Base-by-base conservation (phyloP, 2,888 invertebrate species). In the Aquatica leii region DNA sequence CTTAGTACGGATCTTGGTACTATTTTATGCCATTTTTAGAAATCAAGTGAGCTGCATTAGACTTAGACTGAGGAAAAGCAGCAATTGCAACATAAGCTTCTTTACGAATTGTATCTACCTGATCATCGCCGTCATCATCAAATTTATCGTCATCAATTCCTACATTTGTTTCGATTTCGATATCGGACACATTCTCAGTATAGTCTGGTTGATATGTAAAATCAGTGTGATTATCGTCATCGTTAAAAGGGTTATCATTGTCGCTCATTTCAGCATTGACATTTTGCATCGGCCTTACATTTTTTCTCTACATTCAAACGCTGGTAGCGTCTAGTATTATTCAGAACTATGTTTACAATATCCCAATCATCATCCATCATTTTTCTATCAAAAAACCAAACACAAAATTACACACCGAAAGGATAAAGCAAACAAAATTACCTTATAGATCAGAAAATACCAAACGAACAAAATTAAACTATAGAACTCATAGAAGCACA, bases 181-280 rank as follows among this genome's bases (percentile, higher is more conserved):
- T 9, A 37, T 37, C 37, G 37, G 37, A 37, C 37, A 37, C 37
- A 37, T 37, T 12, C 12, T 12, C n/a, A 37, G 9, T 12, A 37
- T 37, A 37, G 9, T 37, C 37, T 37, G 37, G 37, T n/a, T 12
- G 37, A n/a, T 37, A 37, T 37, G 37, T 37, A 37, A 37, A 12
- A 12, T 37, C 37, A 37, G 37, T 37, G 37, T 37, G 3, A 12
- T 37, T 3, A 37, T 37, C 37, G 11, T 3, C 37, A 37, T 37
- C 8, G 3, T 37, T 12, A 37, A 37, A 37, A 31, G 31, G 31
- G 9, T 31, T 12, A 11, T 37, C 37, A 37, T 5, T 37, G 37
- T 37, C 37, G 37, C 37, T 37, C 37, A 37, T 37, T 37, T 37
- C 37, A 37, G 37, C n/a, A n/a, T 12, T 37, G n/a, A 37, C 37